Evolutionary conservation across 2,113 vertebrate genomes (phyloP), one percentile per base, ranked within the genome.

Genomic region (Chascanopsetta lugubris): DNA sequence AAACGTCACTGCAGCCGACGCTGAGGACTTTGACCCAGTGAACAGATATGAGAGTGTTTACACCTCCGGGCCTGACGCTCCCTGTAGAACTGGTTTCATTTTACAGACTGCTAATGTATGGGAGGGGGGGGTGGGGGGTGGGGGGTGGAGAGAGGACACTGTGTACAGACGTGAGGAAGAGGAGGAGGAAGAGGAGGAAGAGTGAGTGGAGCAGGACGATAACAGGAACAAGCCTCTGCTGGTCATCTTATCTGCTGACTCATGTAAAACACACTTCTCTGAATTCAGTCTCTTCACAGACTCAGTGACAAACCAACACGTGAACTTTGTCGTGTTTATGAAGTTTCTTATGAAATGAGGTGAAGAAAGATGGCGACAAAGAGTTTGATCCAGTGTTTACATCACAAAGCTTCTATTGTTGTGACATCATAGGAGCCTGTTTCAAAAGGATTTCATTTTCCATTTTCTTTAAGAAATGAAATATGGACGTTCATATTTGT

Each of bases 201-300:
- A n/a, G 50, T 32, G 50, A 20, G 50, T 13, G 45, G 1, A 12
- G 29, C 30, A 29, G 6, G 1, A 0, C 72, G 89, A 89, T 89
- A 85, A 83, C 18, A 49, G 43, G 62, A 74, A 72, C 50, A 74
- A 51, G 17, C 18, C 1, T 3, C 7, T 6, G 21, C 62, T 3
- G 5, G 30, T 42, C 42, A 21, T 24, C 50, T 85, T 79, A 85
- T 86, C 87, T 66, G 21, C 9, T 22, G 2, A 29, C 17, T 8
- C 15, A 2, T 12, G 67, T 48, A 22, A 62, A 75, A 72, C 55
- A 59, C 1, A 67, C 60, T 27, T 1, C 1, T 3, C 3, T 3
- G 49, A 17, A 30, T n/a, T n/a, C n/a, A n/a, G n/a, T n/a, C n/a
- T n/a, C n/a, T n/a, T n/a, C n/a, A n/a, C n/a, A n/a, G n/a, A n/a